Base-by-base conservation (phyloP, 2,113 vertebrate genomes). In the Candoia aspera region DNA sequence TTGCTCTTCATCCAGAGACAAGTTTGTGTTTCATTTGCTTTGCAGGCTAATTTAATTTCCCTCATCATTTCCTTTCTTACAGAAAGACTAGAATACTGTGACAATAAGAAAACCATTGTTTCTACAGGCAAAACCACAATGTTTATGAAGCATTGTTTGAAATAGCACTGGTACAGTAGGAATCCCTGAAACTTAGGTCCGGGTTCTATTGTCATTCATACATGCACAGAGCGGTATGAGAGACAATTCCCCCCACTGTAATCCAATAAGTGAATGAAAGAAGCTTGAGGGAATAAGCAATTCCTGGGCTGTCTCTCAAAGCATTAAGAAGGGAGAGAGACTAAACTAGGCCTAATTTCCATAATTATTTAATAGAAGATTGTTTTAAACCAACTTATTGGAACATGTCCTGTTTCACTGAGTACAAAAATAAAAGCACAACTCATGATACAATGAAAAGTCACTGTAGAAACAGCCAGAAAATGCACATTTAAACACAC, bases 1-100 rank as follows among this genome's bases (percentile, higher is more conserved):
- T 94, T 93, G 73, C 86, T 92, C 90, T 95, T 91, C 87, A 68
- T 93, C 88, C 73, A n/a, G 53, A 26, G 53, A 94, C 21, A 2
- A 93, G 88, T 24, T 88, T 96, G 88, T 0, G 91, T 94, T 94
- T 96, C 85, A 90, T 92, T 96, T 94, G 92, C 91, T 91, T 92
- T 93, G 86, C 42, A 37, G 94, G 94, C 94, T 84, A 97, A 94
- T 94, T 95, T 96, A 90, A 94, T 96, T 97, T 94, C 92, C 90
- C 90, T 95, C 84, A 93, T 89, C 2, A n/a, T 93, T 95, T 94
- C 19, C 88, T 96, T 96, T 96, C 59, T 87, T 95, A 95, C 90
- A 95, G 85, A 94, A 2, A 87, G 57, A 62, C 60, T 12, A 3
- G 26, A 89, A 57, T 73, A 88, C 54, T 0, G 0, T 23, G 84